phyloP scores from a whole-genome alignment of 2,888 invertebrate genomes.

The Andrena bucephala region DNA sequence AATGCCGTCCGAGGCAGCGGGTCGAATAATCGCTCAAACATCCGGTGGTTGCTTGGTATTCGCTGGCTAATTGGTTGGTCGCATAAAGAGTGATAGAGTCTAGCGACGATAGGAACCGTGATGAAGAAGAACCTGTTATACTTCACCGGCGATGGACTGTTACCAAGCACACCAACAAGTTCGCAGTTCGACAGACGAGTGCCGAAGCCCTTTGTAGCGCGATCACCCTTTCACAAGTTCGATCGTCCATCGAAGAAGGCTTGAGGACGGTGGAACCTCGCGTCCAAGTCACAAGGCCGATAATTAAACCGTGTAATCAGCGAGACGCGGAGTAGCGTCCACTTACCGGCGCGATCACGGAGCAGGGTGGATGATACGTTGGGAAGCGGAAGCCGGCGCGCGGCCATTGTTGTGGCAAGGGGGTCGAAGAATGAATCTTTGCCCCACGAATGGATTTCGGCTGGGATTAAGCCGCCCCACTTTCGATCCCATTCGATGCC shows the following conservation, averaged over 20 bases:
- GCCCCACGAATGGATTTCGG: conserved; percentile 66
- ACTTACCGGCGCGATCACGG: conserved; percentile 57
- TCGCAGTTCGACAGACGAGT: background rate
- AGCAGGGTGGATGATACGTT: conserved; percentile 54
- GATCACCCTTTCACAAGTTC: background rate
- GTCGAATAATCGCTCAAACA: background rate
- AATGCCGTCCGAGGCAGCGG: background rate
- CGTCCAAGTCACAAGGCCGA: conserved; percentile 40
- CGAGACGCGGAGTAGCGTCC: conserved; percentile 16
- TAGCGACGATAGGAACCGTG: no score
- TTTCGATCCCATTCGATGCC: conserved; percentile 69
- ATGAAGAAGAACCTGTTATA: no score
- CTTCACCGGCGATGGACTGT: background rate
- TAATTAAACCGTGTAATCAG: conserved; percentile 50
- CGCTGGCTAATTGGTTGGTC: background rate
- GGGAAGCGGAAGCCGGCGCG: conserved; percentile 50
- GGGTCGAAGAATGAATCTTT: conserved; percentile 69
- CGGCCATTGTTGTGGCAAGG: conserved; percentile 68
- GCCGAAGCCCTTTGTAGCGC: background rate
- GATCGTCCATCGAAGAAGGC: background rate
- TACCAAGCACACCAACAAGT: background rate
- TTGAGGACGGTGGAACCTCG: background rate
- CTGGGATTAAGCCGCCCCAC: conserved; percentile 69
- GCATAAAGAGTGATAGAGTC: no score
- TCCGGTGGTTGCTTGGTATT: background rate